Evolutionary conservation across 2,888 invertebrate genomes (phyloP), one percentile per base, ranked within the genome.

Genomic region (Herminia tarsipennalis): DNA sequence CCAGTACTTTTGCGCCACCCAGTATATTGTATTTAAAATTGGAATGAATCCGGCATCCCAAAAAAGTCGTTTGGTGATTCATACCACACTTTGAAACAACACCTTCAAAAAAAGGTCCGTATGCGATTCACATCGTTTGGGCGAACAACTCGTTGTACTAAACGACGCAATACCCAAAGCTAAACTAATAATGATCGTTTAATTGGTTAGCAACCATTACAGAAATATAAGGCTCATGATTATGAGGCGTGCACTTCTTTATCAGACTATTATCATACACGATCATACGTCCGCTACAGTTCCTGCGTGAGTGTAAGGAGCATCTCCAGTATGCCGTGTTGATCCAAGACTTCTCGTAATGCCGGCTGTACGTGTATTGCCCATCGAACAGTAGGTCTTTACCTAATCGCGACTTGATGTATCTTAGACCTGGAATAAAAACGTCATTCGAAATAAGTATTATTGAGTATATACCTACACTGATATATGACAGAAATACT

Each of bases 361-460:
- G 43, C 3, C 38, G 10, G 3, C 47, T 27, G 30, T 51, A 50
- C 1, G 43, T 47, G 21, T 44, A 55, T 2, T 25, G 5, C 0
- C 32, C 17, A 5, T 38, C 43, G 4, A 41, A 22, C 1, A 55
- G 9, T 5, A 46, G 8, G 8, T 42, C 22, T 0, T 29, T 8
- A 14, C 40, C 35, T 0, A 9, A 6, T 8, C 20, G 10, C 5
- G 28, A 37, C 25, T 33, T 34, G 17, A 32, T 16, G 17, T 9
- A 40, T 13, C 18, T n/a, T 13, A 45, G 10, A 5, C 9, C 41
- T 53, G 46, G 1, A 62, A 52, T 21, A 16, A 37, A n/a, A 22
- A 39, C n/a, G 20, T 22, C 10, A 12, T 9, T n/a, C n/a, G 16
- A 5, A 30, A 37, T 27, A 10, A 27, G n/a, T n/a, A n/a, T n/a